A percentile compares a stretch with the other conserved stretches of the same genome.
Evolutionary conservation across 2,113 vertebrate species (phyloP).

Genomic region (Engraulis encrasicolus): DNA sequence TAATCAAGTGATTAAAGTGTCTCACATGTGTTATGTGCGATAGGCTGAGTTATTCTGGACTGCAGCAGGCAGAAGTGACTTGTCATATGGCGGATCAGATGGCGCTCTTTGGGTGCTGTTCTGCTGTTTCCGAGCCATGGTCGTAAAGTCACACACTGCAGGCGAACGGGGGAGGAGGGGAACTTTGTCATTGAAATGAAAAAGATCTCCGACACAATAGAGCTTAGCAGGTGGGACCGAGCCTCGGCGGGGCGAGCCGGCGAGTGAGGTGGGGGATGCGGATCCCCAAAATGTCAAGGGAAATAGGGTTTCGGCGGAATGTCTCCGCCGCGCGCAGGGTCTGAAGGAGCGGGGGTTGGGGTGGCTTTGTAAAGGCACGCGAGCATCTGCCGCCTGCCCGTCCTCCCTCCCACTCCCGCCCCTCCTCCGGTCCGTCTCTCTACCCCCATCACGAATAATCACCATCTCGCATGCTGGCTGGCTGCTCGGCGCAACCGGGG

Average conservation of each 20-base stretch:
- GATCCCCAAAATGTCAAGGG: constrained; percentile 50
- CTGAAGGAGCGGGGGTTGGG: constrained; percentile 49
- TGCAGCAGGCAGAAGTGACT: constrained; percentile 20
- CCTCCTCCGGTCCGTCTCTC: constrained; percentile 17
- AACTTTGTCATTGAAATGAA: constrained; percentile 89
- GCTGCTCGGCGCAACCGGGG: background rate
- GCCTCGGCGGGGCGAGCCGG: constrained; percentile 65
- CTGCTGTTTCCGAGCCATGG: constrained; percentile 65
- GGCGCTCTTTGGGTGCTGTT: constrained; percentile 55
- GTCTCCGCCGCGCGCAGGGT: constrained; percentile 78
- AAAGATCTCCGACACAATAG: constrained; percentile 79
- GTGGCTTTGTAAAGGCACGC: constrained; percentile 92
- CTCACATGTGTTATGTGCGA: constrained; percentile 6
- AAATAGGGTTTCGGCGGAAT: constrained; percentile 49
- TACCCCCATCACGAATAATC: background rate
- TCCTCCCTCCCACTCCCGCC: constrained; percentile 81
- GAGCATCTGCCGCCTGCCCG: constrained; percentile 87
- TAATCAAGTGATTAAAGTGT: constrained; percentile 15
- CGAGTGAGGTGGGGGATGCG: constrained; percentile 72
- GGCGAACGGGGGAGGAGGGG: constrained; percentile 61
- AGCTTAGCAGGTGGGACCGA: constrained; percentile 91
- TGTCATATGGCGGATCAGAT: constrained; percentile 70
- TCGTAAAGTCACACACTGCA: constrained; percentile 80
- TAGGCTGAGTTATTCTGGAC: constrained; percentile 25
- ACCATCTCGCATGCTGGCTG: background rate